Base-by-base conservation (phyloP, 2,797 vertebrate genomes). In the Ceryle rudis region DNA sequence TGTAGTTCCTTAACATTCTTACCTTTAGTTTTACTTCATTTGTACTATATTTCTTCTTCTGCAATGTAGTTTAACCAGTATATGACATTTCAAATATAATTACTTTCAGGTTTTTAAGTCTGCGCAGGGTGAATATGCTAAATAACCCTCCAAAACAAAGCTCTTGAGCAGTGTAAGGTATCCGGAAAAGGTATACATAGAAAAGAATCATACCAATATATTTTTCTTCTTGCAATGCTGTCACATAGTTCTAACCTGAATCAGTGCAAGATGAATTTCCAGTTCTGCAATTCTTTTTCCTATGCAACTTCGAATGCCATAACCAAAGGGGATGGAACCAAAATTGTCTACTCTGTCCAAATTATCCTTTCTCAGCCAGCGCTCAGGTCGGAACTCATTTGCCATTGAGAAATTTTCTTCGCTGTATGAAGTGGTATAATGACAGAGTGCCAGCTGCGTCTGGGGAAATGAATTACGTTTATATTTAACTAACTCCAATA, bases 361-460 rank as follows among this genome's bases (percentile, higher is more conserved):
- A 84, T 97, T 81, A 61, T 98, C 99, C 96, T 98, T 99, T 46
- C 99, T 97, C 86, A 99, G 96, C 99, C 99, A 99, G 81, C 99
- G 99, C n/a, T 98, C 98, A 0, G 99, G 99, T 58, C 92, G 96
- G 97, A 99, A 99, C 22, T 99, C 98, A 29, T 92, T 96, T 4
- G 99, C 97, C 41, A 93, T 88, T 1, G 97, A 90, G 87, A 99
- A 99, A 93, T 97, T 98, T 49, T 99, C 98, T 35, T 99, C 98
- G 0, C 99, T 98, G 87, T 99, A 96, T 14, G 99, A 99, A 37
- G 99, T 99, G 60, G 98, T 97, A 81, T 99, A 99, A 97, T 99
- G 99, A 97, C 99, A 99, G 71, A 99, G 98, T 41, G 99, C 99
- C 98, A 99, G 90, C 97, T 99, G 99, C 3, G 99, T 99, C 99